phyloP scores from a whole-genome alignment of 2,888 invertebrate genomes.

The Drosophila basisetae region DNA sequence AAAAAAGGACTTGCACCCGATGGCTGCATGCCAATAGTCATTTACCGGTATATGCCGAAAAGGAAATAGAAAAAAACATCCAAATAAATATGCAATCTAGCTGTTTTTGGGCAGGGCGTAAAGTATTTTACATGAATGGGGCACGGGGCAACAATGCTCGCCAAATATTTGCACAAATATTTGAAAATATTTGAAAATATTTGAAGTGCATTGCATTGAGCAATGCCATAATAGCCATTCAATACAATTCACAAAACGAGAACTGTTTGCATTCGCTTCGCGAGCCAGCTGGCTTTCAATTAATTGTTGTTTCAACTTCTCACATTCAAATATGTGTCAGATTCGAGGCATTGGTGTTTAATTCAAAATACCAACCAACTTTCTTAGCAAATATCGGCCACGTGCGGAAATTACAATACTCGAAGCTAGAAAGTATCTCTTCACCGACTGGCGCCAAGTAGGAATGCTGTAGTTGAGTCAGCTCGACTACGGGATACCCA shows the following conservation, averaged over 20 bases:
- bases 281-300: constrained; percentile 34
- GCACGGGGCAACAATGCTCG: constrained; percentile 21
- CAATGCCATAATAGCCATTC: constrained; percentile 31
- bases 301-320: constrained; percentile 31
- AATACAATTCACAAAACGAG: constrained; percentile 21
- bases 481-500: not conserved
- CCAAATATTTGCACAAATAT: constrained; percentile 65
- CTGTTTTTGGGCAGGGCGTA: constrained; percentile 31
- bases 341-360: constrained; percentile 14
- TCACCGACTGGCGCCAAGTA: constrained; percentile 40
- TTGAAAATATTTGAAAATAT: constrained; percentile 64
- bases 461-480: not conserved
- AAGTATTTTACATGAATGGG: constrained; percentile 60
- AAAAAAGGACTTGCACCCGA: constrained; percentile 42
- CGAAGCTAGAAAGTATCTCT: constrained; percentile 19
- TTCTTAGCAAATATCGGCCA: constrained; percentile 49
- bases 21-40: constrained; percentile 68
- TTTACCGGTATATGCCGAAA: constrained; percentile 30
- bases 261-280: constrained; percentile 25
- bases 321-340: constrained; percentile 16
- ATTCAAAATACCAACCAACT: constrained; percentile 30
- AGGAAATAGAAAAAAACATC: not conserved
- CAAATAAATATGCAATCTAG: constrained; percentile 27
- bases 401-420: constrained; percentile 75
- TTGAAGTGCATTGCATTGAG: constrained; percentile 47